Evolutionary conservation across 2,888 invertebrate genomes (phyloP), one percentile per base, ranked within the genome.

Genomic region (Phyllotreta cruciferae): DNA sequence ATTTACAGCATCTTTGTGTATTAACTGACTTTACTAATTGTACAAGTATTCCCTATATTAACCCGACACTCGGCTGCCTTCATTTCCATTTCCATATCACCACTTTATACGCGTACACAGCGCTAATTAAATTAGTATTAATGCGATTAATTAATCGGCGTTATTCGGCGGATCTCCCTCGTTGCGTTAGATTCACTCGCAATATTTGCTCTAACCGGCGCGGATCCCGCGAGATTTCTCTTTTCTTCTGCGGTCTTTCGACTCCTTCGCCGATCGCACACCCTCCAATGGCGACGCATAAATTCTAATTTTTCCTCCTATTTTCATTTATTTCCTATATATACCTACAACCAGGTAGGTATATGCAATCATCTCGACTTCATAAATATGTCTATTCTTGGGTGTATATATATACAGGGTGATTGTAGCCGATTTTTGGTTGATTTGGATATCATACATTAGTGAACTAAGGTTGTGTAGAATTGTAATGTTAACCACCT

Each of bases 21-120:
- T 56, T 62, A 56, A 62, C 62, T 62, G 14, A 56, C 56, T 50
- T 24, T 56, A 62, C 56, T 56, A 62, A 62, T 55, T 56, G 56
- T 37, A 37, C 10, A 37, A 37, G 52, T n/a, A 52, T 24, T 24
- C 52, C 37, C 52, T 50, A 36, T 58, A 58, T 52, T 58, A 52
- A 13, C 50, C 35, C 52, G 58, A 24, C 52, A 34, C 42, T 42
- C 52, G 37, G 24, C 50, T 52, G 24, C 35, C 42, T 49, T 49
- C 50, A 11, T 47, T 36, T n/a, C 36, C 50, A 58, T 58, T 38
- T 58, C 36, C 58, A 24, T 24, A 24, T 24, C 24, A 24, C 42
- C 14, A 52, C 37, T 58, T 58, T 52, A 58, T 58, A 24, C 24
- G 24, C 42, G 13, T 42, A 52, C 36, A 41, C 6, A 11, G 10